Evolutionary conservation across 2,113 vertebrate genomes (phyloP).

Genomic region (Crotalus viridis): DNA sequence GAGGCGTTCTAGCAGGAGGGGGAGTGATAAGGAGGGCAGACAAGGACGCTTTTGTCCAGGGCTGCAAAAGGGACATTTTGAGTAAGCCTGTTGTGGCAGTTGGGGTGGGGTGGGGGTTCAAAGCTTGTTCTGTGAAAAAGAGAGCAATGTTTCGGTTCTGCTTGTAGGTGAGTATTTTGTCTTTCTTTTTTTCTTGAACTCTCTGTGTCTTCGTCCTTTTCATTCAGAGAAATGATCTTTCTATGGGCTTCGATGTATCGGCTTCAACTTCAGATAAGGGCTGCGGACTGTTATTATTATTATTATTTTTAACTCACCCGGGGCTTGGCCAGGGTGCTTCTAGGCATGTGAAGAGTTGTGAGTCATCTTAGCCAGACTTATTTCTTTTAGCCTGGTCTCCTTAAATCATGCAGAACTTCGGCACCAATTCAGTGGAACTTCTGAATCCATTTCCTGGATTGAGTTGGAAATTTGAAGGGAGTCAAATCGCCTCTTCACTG

Average conservation of each 20-base stretch:
- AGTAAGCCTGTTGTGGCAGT: background rate
- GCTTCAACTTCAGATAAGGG: background rate
- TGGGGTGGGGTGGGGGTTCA: background rate
- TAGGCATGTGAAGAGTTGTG: background rate
- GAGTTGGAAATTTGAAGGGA: background rate
- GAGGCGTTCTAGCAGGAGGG: conserved; percentile 39
- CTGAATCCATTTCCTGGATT: background rate
- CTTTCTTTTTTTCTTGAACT: background rate
- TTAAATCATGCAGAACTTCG: background rate
- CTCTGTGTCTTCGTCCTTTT: background rate
- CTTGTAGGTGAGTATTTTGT: background rate
- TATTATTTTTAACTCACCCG: background rate
- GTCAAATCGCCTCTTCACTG: background rate
- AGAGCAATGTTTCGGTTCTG: background rate
- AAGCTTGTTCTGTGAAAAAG: background rate
- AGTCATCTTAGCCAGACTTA: background rate
- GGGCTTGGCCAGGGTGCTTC: too few relatives aligned
- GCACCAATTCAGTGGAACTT: background rate
- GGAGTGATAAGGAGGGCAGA: conserved; percentile 6
- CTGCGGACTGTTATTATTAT: too few relatives aligned
- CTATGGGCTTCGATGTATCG: background rate
- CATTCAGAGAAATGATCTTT: background rate
- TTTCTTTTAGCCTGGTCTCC: background rate
- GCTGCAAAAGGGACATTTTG: background rate
- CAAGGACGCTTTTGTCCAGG: background rate